These are phyloP conservation scores for Apostichopus californicus DNA, from an alignment of 35 echinoderm and acorn worm genomes.

Conservation along the genomic window DNA sequence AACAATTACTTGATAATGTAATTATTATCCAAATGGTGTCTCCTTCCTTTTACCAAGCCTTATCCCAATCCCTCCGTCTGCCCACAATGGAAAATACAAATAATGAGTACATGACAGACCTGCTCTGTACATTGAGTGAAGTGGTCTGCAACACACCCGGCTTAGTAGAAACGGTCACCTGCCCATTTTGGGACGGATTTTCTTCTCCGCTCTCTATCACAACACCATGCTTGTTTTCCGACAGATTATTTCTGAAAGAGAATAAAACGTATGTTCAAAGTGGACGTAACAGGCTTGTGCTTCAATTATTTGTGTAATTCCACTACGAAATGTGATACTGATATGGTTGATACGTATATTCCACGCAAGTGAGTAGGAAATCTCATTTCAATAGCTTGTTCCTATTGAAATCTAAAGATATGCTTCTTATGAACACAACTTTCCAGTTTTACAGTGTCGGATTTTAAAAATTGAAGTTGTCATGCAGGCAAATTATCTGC, in stretches of 20 bases:
- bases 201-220: neutral
- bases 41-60: neutral
- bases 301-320: no score
- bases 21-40: neutral
- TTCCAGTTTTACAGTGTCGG: no score
- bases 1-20: neutral
- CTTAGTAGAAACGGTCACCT: neutral
- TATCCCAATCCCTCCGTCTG: neutral
- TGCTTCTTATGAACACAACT: neutral
- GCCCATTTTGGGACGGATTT: neutral
- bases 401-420: neutral
- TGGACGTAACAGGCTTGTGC: neutral
- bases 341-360: neutral
- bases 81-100: neutral
- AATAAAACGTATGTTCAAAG: neutral
- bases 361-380: neutral
- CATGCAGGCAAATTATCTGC: no score
- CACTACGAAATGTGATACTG: no score
- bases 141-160: neutral
- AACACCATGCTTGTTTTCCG: conserved; percentile 21
- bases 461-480: no score
- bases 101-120: neutral
- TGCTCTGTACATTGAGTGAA: neutral
- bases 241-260: neutral
- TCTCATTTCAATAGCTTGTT: neutral